Evolutionary conservation across 2,888 invertebrate species (phyloP).

Genomic region (Tiliacea citrago): DNA sequence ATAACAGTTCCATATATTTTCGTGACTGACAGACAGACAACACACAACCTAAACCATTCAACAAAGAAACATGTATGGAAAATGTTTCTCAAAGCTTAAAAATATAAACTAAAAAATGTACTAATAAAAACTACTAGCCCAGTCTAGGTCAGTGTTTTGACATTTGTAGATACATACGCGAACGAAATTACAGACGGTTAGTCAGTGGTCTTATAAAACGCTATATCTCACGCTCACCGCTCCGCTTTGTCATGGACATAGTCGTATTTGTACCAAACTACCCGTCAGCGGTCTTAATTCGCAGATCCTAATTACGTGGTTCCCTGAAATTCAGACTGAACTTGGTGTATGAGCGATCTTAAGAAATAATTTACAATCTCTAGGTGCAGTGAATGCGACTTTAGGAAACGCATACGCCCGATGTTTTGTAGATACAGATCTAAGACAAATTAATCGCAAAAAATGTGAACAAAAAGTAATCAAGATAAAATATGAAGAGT

Average conservation of each 20-base stretch:
- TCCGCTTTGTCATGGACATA: background rate
- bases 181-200: background rate
- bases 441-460: conserved; percentile 25
- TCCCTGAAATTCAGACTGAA: conserved; percentile 30
- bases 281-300: conserved; percentile 35
- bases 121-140: background rate
- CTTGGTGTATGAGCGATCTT: conserved; percentile 14
- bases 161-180: background rate
- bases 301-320: conserved; percentile 45
- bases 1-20: background rate
- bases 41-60: background rate
- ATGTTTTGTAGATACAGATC: background rate
- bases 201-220: background rate
- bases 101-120: too few relatives aligned
- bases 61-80: background rate
- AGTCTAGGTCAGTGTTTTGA: background rate
- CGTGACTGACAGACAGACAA: background rate
- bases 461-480: too few relatives aligned
- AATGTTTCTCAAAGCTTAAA: background rate
- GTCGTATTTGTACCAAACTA: background rate
- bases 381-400: conserved; percentile 18
- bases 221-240: background rate
- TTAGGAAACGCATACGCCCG: background rate
- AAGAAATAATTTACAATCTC: conserved; percentile 42
- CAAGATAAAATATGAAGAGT: too few relatives aligned